These are phyloP conservation scores for Myotis davidii DNA, from an alignment of 2,113 vertebrate species.

Conservation along the genomic window DNA sequence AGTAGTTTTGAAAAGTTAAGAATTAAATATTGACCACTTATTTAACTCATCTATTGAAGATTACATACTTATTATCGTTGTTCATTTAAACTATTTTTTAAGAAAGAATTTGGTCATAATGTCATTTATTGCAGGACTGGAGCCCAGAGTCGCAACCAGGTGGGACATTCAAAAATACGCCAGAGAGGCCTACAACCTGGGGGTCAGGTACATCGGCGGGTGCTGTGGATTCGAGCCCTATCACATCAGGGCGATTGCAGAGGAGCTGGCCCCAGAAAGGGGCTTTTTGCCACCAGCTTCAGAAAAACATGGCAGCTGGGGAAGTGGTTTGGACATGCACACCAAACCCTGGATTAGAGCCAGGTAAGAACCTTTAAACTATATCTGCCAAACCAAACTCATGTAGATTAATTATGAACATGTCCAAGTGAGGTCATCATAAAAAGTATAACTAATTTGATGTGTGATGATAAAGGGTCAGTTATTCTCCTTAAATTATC, in stretches of 20 bases:
- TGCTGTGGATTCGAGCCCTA: constrained; percentile 98
- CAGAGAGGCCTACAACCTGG: constrained; percentile 92
- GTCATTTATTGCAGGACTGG: constrained; percentile 86
- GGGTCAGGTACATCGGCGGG: constrained; percentile 94
- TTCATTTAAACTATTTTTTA: constrained; percentile 30
- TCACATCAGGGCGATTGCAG: constrained; percentile 93
- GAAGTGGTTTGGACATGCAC: constrained; percentile 92
- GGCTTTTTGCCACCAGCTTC: constrained; percentile 92
- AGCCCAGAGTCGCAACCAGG: constrained; percentile 93
- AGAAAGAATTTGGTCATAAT: constrained; percentile 42
- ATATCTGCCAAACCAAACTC: background rate
- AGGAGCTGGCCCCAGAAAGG: constrained; percentile 93
- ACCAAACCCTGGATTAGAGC: constrained; percentile 99
- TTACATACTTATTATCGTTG: background rate
- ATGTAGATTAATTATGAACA: background rate
- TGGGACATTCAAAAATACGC: constrained; percentile 98
- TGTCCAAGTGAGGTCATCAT: background rate
- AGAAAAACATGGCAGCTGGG: constrained; percentile 96
- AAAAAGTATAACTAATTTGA: background rate
- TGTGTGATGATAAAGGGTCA: background rate
- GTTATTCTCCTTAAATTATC: background rate
- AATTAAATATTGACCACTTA: background rate
- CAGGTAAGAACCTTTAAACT: constrained; percentile 85
- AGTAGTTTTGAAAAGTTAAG: background rate
- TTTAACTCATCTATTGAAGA: constrained; percentile 7